Conservation (phyloP, 2,113 vertebrate genomes). For the Lepus europaeus region DNA sequence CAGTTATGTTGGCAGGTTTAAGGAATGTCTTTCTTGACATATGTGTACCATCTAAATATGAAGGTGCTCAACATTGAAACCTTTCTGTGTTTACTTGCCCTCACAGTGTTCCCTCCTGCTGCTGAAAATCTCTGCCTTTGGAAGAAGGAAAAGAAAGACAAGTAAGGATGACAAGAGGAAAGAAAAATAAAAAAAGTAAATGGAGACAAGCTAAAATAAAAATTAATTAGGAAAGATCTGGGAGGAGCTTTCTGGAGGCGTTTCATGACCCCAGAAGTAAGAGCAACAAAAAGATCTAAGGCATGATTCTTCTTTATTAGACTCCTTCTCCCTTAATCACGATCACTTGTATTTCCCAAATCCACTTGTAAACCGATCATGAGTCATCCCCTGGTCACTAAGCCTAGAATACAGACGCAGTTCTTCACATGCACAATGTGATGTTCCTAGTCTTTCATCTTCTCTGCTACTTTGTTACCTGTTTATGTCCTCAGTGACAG, state of each 20-base stretch:
- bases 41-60: background rate
- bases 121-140: background rate
- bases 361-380: background rate
- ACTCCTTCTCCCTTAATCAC: slow-evolving; percentile 24
- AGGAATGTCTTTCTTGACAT: background rate
- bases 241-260: background rate
- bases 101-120: background rate
- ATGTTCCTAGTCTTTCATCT: background rate
- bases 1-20: background rate
- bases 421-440: background rate
- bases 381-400: background rate
- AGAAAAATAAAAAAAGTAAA: background rate
- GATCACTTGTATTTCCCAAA: slow-evolving; percentile 4
- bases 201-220: background rate
- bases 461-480: background rate
- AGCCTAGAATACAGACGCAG: background rate
- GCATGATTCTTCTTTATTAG: background rate
- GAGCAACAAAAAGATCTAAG: slow-evolving; percentile 15
- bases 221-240: background rate
- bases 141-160: background rate
- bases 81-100: background rate
- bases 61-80: background rate
- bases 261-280: background rate
- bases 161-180: background rate
- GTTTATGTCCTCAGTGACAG: background rate